A percentile compares a stretch with the other conserved stretches of the same genome.
Evolutionary conservation across 2,888 invertebrate genomes (phyloP).

Genomic region (Microchrysa polita): DNA sequence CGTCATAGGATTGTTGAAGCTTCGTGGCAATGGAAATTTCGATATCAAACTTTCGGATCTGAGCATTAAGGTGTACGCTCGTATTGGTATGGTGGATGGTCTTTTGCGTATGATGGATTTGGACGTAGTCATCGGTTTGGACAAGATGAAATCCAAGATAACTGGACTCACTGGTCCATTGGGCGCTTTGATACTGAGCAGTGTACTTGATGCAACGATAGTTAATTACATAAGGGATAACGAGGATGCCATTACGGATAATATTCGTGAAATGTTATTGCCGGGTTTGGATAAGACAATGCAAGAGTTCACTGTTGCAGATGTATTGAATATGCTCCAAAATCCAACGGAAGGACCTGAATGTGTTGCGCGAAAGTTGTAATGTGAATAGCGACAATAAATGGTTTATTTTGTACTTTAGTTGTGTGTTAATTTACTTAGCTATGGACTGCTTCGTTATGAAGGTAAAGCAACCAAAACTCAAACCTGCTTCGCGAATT

Average conservation of each 20-base stretch:
- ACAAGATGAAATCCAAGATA: constrained; percentile 56
- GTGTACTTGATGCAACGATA: constrained; percentile 36
- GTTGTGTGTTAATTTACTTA: too few relatives aligned
- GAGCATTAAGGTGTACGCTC: constrained; percentile 34
- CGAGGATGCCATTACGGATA: constrained; percentile 7
- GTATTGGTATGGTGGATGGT: constrained; percentile 42
- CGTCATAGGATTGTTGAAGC: constrained; percentile 36
- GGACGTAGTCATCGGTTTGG: constrained; percentile 54
- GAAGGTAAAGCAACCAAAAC: too few relatives aligned
- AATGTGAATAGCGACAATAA: background rate
- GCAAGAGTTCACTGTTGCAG: constrained; percentile 28
- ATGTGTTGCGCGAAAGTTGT: constrained; percentile 29
- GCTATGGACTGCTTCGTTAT: too few relatives aligned
- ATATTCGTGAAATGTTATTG: constrained; percentile 8
- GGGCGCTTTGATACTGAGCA: constrained; percentile 34
- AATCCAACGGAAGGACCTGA: background rate
- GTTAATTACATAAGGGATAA: background rate
- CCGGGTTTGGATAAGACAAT: constrained; percentile 14
- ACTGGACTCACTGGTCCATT: constrained; percentile 54
- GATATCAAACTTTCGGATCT: constrained; percentile 45
- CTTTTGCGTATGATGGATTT: constrained; percentile 51
- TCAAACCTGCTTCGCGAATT: too few relatives aligned
- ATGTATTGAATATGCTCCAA: constrained; percentile 40
- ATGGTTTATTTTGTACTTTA: too few relatives aligned
- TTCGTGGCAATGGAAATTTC: constrained; percentile 44